Conservation (phyloP, 2,113 vertebrate genomes). For the Phocoena phocoena region DNA sequence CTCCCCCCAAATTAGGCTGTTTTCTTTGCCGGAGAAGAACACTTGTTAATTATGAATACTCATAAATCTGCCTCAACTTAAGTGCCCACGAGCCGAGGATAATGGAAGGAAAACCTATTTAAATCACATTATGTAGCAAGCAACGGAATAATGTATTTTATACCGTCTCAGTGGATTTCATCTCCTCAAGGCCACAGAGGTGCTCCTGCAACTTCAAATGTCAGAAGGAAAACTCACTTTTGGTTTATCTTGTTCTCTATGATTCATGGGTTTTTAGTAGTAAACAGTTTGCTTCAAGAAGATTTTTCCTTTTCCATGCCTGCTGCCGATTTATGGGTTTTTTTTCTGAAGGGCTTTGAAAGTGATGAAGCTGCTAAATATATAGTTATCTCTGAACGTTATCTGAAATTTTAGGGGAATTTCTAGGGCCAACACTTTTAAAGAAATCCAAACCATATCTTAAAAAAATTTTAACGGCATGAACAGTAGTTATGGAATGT, state of each 20-base stretch:
- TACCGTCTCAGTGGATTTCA: conserved; percentile 64
- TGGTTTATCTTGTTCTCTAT: conserved; percentile 19
- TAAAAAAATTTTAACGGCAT: background rate
- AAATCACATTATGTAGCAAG: conserved; percentile 76
- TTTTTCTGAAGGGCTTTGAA: conserved; percentile 41
- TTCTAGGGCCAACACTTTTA: background rate
- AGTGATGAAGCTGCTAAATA: conserved; percentile 38
- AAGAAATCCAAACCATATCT: background rate
- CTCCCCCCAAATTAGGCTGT: conserved; percentile 52
- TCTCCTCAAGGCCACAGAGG: conserved; percentile 71
- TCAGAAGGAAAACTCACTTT: conserved; percentile 46
- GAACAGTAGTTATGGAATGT: background rate
- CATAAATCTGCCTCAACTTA: conserved; percentile 73
- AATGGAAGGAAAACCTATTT: conserved; percentile 77
- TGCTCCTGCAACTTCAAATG: conserved; percentile 65
- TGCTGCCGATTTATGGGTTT: conserved; percentile 54
- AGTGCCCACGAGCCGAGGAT: conserved; percentile 63
- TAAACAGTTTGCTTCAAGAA: conserved; percentile 64
- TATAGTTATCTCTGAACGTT: background rate
- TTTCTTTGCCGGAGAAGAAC: conserved; percentile 49
- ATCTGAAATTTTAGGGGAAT: background rate
- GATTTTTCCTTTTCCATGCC: conserved; percentile 63
- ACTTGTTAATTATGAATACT: conserved; percentile 77
- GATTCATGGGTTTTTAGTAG: conserved; percentile 65
- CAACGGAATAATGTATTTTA: conserved; percentile 75